These are phyloP conservation scores for Pasiphila rectangulata DNA, from an alignment of 2,888 invertebrate species.

Conservation along the genomic window DNA sequence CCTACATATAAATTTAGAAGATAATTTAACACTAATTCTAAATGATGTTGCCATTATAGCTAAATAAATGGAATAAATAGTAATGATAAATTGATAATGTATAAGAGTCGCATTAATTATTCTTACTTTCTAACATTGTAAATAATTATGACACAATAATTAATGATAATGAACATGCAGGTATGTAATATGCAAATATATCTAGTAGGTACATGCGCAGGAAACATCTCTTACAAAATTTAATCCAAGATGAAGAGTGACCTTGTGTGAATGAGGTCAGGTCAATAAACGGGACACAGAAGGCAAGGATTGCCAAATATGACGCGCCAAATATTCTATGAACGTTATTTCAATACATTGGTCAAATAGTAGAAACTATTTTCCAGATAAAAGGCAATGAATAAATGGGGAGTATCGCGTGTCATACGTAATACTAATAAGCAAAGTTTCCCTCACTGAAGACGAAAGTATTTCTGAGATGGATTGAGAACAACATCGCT, in stretches of 20 bases:
- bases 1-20: no score
- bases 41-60: neutral
- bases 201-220: neutral
- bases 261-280: slow-evolving; percentile 17
- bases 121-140: slow-evolving; percentile 6
- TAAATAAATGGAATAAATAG: neutral
- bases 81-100: slow-evolving; percentile 1
- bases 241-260: slow-evolving; percentile 4
- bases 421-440: no score
- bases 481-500: no score
- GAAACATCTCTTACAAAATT: slow-evolving; percentile 10
- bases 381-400: neutral
- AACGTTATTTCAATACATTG: slow-evolving; percentile 6
- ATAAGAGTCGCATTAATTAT: slow-evolving; percentile 11
- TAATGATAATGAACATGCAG: no score
- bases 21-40: no score
- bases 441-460: no score
- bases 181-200: no score
- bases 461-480: no score
- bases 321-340: slow-evolving; percentile 12
- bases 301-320: slow-evolving; percentile 16
- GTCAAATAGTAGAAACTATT: slow-evolving; percentile 6
- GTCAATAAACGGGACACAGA: slow-evolving; percentile 9
- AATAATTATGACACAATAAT: slow-evolving; percentile 12
- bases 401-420: no score